These are phyloP conservation scores for Leucophenga varia DNA, from an alignment of 1,140 invertebrate genomes.

Conservation along the genomic window DNA sequence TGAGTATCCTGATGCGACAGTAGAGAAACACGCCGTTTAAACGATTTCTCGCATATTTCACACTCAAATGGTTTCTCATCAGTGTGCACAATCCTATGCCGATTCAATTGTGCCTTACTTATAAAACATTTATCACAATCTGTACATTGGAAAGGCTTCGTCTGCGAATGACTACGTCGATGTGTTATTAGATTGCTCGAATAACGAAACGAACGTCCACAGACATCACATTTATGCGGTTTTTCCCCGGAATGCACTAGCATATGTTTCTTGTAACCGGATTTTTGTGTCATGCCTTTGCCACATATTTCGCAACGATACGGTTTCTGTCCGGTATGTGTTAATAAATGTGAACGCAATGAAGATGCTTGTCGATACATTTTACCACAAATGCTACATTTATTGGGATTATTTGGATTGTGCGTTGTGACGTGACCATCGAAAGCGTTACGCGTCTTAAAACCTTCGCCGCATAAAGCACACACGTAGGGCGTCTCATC, in stretches of 20 bases:
- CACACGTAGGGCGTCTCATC: constrained; percentile 35
- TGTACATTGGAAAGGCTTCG: constrained; percentile 56
- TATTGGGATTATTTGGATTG: constrained; percentile 33
- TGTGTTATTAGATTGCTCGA: constrained; percentile 54
- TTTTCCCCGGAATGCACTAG: constrained; percentile 41
- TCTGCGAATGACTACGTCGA: constrained; percentile 64
- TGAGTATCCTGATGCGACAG: constrained; percentile 7
- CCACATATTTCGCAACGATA: constrained; percentile 36
- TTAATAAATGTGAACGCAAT: constrained; percentile 29
- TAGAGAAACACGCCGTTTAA: constrained; percentile 18
- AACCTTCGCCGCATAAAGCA: constrained; percentile 29
- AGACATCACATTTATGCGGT: constrained; percentile 33
- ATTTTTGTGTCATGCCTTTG: constrained; percentile 42
- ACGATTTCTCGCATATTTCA: constrained; percentile 25
- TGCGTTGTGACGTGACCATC: constrained; percentile 39
- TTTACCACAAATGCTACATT: constrained; percentile 30
- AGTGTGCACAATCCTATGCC: constrained; percentile 28
- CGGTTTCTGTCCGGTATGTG: constrained; percentile 37
- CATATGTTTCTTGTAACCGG: constrained; percentile 45
- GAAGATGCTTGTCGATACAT: constrained; percentile 35
- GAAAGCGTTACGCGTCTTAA: constrained; percentile 41
- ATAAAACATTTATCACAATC: constrained; percentile 64
- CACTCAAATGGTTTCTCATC: constrained; percentile 27
- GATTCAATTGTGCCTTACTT: constrained; percentile 19
- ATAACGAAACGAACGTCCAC: constrained; percentile 29